A percentile compares a stretch with the other conserved stretches of the same genome.
Evolutionary conservation across 2,113 vertebrate genomes (phyloP).

Genomic region (Melospiza melodia): DNA sequence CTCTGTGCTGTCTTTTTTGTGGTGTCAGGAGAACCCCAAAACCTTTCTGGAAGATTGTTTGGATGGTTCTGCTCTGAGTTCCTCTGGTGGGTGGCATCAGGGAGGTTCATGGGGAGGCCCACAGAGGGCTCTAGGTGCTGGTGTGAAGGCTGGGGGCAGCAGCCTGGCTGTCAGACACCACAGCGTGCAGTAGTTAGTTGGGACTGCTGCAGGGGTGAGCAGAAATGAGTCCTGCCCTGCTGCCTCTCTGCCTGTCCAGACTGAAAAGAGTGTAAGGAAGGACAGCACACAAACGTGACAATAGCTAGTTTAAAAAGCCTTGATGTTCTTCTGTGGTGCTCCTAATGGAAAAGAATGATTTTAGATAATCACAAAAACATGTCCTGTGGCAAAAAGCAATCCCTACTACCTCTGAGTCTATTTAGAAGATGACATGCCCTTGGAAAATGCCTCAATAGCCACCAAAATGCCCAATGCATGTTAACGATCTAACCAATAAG

Average conservation of each 20-base stretch:
- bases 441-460: constrained; percentile 59
- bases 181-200: background rate
- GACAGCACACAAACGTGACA: background rate
- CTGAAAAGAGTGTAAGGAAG: background rate
- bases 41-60: background rate
- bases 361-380: constrained; percentile 11
- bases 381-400: background rate
- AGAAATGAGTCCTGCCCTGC: background rate
- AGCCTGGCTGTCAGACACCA: background rate
- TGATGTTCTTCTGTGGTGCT: background rate
- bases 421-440: constrained; percentile 40
- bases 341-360: background rate
- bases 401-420: background rate
- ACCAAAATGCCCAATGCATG: constrained; percentile 55
- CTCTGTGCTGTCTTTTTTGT: background rate
- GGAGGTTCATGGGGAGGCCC: background rate
- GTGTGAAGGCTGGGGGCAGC: background rate
- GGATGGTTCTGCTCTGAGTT: background rate
- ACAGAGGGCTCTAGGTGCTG: background rate
- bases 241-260: accelerated
- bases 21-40: background rate
- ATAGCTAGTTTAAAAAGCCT: background rate
- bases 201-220: background rate
- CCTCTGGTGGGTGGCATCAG: background rate
- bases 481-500: constrained; percentile 56